Base-by-base conservation (phyloP, 2,113 vertebrate species). In the Brienomyrus longianalis region DNA sequence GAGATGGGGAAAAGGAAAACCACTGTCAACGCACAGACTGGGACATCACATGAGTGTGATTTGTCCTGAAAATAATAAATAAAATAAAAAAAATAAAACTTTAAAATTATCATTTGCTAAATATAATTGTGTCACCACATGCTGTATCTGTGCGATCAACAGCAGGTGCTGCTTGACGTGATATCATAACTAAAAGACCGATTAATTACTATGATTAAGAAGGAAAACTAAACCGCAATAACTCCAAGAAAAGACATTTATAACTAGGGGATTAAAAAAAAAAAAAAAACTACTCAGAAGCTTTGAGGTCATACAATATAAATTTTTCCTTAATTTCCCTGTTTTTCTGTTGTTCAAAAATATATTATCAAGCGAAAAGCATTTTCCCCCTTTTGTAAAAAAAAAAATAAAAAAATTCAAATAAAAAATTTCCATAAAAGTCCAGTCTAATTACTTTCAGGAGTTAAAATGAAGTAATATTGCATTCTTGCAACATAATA, bases 91-190 rank as follows among this genome's bases (percentile, higher is more conserved):
- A 95, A 95, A 95, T 91, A 93, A 95, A 94, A 91, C 94, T 93
- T 95, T 94, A 87, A 94, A 95, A 95, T 94, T 92, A 95, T 90
- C 92, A 95, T 93, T 94, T 91, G 90, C 87, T 93, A 92, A 96
- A 92, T 93, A 91, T 91, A 92, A 92, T 80, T 90, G 91, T 92
- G 85, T 91, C 92, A 88, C 85, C 91, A 83, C 52, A 7, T 51
- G 39, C 23, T 6, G 15, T 93, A 93, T 90, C 95, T 93, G 95
- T 94, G 95, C 94, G 95, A 92, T 91, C 94, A 94, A 86, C 86
- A 1, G 92, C 93, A 94, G 88, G 90, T 93, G 91, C 83, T 56
- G 93, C 89, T 88, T 90, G 88, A 90, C 90, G 47, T 39, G 89
- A 0, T 11, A 83, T 91, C 54, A 90, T 90, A 88, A 89, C 89